Percentiles rank a stretch among this genome's conserved stretches.
Evolutionary conservation across 2,797 vertebrate species (phyloP).

Genomic region (Muraenolepis orangiensis): DNA sequence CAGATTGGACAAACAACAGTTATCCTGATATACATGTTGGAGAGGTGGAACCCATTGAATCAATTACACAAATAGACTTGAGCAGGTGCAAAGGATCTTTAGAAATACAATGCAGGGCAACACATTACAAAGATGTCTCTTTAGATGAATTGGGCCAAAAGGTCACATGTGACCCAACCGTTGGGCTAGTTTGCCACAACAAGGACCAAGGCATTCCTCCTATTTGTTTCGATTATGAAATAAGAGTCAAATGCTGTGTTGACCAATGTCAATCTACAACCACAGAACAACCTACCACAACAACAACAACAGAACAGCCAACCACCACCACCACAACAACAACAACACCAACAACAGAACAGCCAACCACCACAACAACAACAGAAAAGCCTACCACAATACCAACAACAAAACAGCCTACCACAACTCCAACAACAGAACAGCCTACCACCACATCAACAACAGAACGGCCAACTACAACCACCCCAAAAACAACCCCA

Average conservation of each 20-base stretch:
- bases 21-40: conserved; percentile 54
- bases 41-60: conserved; percentile 73
- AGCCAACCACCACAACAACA: too few species aligned
- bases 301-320: background rate
- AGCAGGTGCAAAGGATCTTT: conserved; percentile 57
- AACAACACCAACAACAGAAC: too few species aligned
- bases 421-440: background rate
- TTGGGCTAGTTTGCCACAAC: conserved; percentile 71
- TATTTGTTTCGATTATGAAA: conserved; percentile 72
- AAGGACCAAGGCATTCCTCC: conserved; percentile 13
- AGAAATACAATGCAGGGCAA: conserved; percentile 74
- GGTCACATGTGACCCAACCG: conserved; percentile 60
- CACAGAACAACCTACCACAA: background rate
- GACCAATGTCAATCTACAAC: background rate
- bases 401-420: conserved; percentile 5
- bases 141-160: too few species aligned
- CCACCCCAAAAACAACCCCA: background rate
- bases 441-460: background rate
- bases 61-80: conserved; percentile 60
- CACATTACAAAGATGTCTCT: conserved; percentile 25
- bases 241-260: conserved; percentile 71
- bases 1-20: conserved; percentile 69
- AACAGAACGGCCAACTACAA: background rate
- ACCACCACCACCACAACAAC: background rate
- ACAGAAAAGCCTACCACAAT: too few species aligned